Base-by-base conservation (phyloP, 37 sponge, comb jelly and placozoan species). In the Spongilla lacustris region DNA sequence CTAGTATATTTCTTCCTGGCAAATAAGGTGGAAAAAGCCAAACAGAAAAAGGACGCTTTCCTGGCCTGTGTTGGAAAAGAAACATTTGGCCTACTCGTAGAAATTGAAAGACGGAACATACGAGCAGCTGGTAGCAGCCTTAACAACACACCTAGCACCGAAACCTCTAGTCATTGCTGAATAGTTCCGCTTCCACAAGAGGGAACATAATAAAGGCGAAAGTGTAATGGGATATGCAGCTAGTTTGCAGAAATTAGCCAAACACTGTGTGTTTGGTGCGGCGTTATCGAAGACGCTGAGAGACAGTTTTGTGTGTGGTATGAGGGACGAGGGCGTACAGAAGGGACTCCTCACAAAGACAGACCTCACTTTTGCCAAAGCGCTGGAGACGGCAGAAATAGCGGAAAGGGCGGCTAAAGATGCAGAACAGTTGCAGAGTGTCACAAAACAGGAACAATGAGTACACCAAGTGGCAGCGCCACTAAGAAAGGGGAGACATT, bases 61-160 rank as follows among this genome's bases (percentile, higher is more conserved):
- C 84, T 84, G 30, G 48, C 67, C n/a, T 21, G 66, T 27, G 48
- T 85, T 27, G 85, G 85, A 66, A 68, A 37, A 25, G 66, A 70
- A 78, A 75, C 82, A 14, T 81, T 82, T 46, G 68, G 38, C 12
- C 41, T 88, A 26, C 28, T 80, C 35, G n/a, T 87, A 35, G 81
- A 87, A 87, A 50, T 74, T 74, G 38, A 28, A n/a, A 32, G 34
- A 27, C 25, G 41, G 41, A 35, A 28, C 76, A 23, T 81, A 73
- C 74, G 75, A 69, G 27, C 80, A 78, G 27, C 70, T 86, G 72
- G 49, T 41, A 17, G 80, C 72, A 28, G 67, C 38, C 30, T 28
- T 86, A 23, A 78, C 48, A 37, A 33, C 50, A 27, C 84, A 84
- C 36, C n/a, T 84, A 19, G 48, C 79, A 8, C 84, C 84, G 8